Base-by-base conservation (phyloP, 1,140 invertebrate genomes). In the Penaeus vannamei region DNA sequence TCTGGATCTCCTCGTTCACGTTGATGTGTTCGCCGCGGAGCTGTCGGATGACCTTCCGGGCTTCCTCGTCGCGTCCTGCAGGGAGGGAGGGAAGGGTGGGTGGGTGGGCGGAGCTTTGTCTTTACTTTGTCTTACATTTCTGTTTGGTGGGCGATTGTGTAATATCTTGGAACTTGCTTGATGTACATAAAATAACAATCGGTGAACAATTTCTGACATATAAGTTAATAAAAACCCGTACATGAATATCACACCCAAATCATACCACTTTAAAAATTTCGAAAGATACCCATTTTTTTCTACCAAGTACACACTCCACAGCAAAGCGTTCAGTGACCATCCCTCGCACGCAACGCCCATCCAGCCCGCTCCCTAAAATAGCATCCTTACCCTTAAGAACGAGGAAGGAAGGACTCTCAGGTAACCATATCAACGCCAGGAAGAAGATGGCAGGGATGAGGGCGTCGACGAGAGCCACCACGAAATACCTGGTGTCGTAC, bases 351-450 rank as follows among this genome's bases (percentile, higher is more conserved):
- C 36, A 1, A 36, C 5, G 36, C 36, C 36, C 36, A 36, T 36
- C 36, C 36, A 4, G 8, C 36, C 36, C 8, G 12, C 8, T 46
- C 42, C 22, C 36, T 36, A 32, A 80, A 20, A 23, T n/a, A 19
- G 26, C 14, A 32, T 8, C 26, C 29, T 59, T 59, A 86, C 85
- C 85, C 42, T 60, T 86, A 59, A 86, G 14, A n/a, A 86, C 69
- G n/a, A 86, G 76, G 26, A 61, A 60, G 19, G 72, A 79, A 3
- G 85, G 85, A 23, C 69, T 77, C 60, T 86, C 85, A 7, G 85
- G 85, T 26, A 86, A 2, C 72, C 85, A 86, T 14, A 86, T 0
- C 20, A 79, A 53, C 29, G 20, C n/a, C 4, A 86, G 46, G 59
- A 86, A 7, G n/a, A 86, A 77, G 22, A 62, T 60, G 32, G 36